Percentiles rank a stretch among this genome's conserved stretches.
phyloP scores from a whole-genome alignment of 1,140 invertebrate genomes.

The Panagrolaimus sp. region DNA sequence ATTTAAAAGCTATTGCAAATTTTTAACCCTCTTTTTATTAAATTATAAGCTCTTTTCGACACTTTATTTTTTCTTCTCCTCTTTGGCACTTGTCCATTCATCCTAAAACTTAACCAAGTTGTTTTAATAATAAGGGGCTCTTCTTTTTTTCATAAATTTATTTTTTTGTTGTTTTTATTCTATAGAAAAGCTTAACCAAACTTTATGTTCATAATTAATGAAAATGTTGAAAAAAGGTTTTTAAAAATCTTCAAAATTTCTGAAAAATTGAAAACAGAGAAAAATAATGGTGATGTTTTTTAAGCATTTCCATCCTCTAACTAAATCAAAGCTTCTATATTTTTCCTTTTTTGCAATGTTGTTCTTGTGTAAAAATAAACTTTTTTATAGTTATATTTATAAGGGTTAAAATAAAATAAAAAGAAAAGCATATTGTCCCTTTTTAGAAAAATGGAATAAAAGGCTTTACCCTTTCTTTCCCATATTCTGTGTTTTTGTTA shows the following conservation, averaged over 20 bases:
- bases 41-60: no score
- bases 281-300: no score
- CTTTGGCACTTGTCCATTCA: constrained; percentile 13
- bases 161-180: neutral
- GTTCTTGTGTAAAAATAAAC: no score
- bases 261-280: no score
- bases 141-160: neutral
- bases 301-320: no score
- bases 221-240: no score
- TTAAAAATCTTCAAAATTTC: no score
- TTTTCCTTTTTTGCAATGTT: no score
- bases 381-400: no score
- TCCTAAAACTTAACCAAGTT: neutral
- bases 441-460: neutral
- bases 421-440: neutral
- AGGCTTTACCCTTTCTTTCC: neutral
- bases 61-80: neutral
- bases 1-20: neutral
- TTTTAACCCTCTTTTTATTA: no score
- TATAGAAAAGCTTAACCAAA: neutral
- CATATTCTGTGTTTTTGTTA: neutral
- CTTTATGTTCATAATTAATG: neutral
- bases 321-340: no score
- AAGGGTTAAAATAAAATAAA: neutral
- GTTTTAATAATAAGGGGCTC: neutral